A percentile compares a stretch with the other conserved stretches of the same genome.
These are phyloP conservation scores for Eudemis profundana DNA, from an alignment of 2,888 invertebrate species.

Conservation along the genomic window DNA sequence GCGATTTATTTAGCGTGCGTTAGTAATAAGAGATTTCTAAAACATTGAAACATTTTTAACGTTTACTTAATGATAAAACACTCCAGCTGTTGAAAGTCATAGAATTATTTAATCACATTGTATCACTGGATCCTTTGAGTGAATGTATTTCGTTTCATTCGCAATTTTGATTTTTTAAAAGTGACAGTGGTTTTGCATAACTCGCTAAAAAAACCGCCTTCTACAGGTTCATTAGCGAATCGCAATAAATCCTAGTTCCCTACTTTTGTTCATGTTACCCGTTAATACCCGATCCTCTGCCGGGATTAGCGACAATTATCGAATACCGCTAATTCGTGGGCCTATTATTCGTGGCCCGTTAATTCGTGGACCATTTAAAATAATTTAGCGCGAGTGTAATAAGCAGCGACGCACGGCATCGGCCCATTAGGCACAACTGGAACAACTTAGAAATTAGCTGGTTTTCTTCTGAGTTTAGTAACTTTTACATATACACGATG, in stretches of 20 bases:
- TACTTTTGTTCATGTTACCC: slow-evolving; percentile 26
- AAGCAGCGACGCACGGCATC: slow-evolving; percentile 39
- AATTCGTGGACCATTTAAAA: slow-evolving; percentile 39
- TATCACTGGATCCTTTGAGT: too few species aligned
- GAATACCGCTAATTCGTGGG: slow-evolving; percentile 41
- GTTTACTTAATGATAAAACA: background rate
- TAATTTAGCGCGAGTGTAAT: slow-evolving; percentile 40
- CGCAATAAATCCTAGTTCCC: slow-evolving; percentile 32
- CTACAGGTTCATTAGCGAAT: slow-evolving; percentile 9
- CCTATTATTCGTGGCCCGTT: too few species aligned
- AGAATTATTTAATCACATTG: too few species aligned
- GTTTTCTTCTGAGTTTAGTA: too few species aligned
- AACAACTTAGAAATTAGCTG: slow-evolving; percentile 7
- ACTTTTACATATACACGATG: too few species aligned
- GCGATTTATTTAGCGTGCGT: slow-evolving; percentile 14
- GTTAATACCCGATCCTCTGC: slow-evolving; percentile 1
- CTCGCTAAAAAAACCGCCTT: too few species aligned
- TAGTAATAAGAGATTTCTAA: background rate
- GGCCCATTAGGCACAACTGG: slow-evolving; percentile 24
- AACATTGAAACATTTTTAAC: background rate
- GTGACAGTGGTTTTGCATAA: too few species aligned
- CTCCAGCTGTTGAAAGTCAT: background rate
- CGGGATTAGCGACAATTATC: slow-evolving; percentile 40
- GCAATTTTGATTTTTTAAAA: too few species aligned
- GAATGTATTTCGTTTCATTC: background rate